phyloP scores from a whole-genome alignment of 2,888 invertebrate genomes.

The Drosophila ezoana region DNA sequence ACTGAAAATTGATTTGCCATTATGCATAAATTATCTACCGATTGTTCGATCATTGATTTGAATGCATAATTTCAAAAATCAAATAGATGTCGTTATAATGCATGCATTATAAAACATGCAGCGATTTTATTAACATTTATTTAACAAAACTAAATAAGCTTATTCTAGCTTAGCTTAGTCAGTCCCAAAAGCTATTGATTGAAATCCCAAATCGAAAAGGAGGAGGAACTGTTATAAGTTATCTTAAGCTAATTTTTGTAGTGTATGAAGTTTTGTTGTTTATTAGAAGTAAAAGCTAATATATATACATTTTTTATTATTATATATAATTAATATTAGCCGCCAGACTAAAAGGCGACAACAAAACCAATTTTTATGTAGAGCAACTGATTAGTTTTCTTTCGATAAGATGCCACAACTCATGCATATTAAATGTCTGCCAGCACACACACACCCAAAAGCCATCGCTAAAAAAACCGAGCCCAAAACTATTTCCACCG shows the following conservation, averaged over 20 bases:
- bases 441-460: neutral
- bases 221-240: too few relatives aligned
- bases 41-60: constrained; percentile 40
- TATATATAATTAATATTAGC: too few relatives aligned
- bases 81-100: constrained; percentile 65
- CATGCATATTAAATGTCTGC: neutral
- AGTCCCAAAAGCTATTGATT: neutral
- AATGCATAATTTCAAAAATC: constrained; percentile 71
- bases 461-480: neutral
- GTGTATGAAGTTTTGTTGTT: too few relatives aligned
- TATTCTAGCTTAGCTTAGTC: too few relatives aligned
- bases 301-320: too few relatives aligned
- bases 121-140: constrained; percentile 13
- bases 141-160: neutral
- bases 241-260: too few relatives aligned
- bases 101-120: constrained; percentile 62
- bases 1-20: constrained; percentile 71
- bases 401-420: neutral
- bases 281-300: too few relatives aligned
- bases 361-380: constrained; percentile 17
- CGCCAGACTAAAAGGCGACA: too few relatives aligned
- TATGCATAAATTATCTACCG: constrained; percentile 65
- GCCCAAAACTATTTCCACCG: constrained; percentile 22
- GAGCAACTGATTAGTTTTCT: constrained; percentile 6
- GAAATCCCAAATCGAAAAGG: too few relatives aligned